Percentiles rank a stretch among this genome's conserved stretches.
These are phyloP conservation scores for Opisthocomus hoazin DNA, from an alignment of 2,113 vertebrate species.

Conservation along the genomic window DNA sequence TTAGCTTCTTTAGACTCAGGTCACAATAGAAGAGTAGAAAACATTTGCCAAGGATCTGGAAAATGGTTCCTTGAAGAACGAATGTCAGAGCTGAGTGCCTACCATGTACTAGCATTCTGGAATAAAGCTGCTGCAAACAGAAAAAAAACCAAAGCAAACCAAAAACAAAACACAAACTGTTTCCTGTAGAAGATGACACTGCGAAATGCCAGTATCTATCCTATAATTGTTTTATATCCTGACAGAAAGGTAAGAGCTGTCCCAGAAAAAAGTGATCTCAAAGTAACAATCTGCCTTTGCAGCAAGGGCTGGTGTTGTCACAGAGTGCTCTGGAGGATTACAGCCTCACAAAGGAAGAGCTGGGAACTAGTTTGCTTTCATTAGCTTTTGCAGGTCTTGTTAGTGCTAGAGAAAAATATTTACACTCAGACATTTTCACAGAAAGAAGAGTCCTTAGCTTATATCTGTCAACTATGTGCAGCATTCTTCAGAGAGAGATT, in stretches of 20 bases:
- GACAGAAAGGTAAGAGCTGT: not conserved
- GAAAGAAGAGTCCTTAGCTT: not conserved
- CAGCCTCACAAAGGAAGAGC: not conserved
- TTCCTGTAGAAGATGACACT: not conserved
- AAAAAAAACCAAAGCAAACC: not conserved
- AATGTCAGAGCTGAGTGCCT: not conserved
- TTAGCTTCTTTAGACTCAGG: not conserved
- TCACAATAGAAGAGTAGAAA: not conserved
- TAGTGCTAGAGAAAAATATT: not conserved
- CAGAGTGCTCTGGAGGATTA: not conserved
- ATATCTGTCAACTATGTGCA: not conserved
- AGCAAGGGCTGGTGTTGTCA: not conserved
- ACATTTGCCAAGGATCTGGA: not conserved
- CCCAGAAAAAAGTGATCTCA: not conserved
- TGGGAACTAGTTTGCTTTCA: not conserved
- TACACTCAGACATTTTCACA: not conserved
- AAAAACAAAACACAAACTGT: not conserved
- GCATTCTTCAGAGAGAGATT: constrained; percentile 2
- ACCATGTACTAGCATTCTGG: not conserved
- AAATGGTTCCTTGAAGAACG: not conserved
- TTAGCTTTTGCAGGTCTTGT: not conserved
- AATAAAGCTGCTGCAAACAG: not conserved
- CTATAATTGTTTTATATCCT: not conserved
- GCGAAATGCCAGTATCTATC: fast-evolving
- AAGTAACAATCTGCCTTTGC: not conserved